phyloP scores from a whole-genome alignment of 2,888 invertebrate species.

The Lathronympha strigana region DNA sequence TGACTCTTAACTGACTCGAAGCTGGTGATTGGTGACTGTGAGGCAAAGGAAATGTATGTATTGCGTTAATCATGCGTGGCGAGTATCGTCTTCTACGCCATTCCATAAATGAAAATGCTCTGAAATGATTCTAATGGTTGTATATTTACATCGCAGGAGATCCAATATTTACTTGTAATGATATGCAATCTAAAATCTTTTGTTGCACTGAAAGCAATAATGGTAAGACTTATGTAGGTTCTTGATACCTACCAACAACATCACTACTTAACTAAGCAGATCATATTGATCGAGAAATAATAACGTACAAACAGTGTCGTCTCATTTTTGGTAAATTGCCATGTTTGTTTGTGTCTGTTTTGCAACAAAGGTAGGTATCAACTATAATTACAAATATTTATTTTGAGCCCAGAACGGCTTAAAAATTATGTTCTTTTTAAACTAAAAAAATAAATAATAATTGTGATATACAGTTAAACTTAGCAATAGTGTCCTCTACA shows the following conservation, averaged over 20 bases:
- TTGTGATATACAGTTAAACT: slow-evolving; percentile 53
- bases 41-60: no score
- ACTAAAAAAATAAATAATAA: slow-evolving; percentile 63
- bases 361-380: slow-evolving; percentile 54
- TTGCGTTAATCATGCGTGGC: no score
- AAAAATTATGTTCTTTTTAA: slow-evolving; percentile 49
- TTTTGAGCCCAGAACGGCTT: slow-evolving; percentile 68
- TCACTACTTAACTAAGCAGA: slow-evolving; percentile 67
- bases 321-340: slow-evolving; percentile 58
- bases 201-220: slow-evolving; percentile 57
- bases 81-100: background rate
- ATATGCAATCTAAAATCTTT: slow-evolving; percentile 57
- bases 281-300: slow-evolving; percentile 58
- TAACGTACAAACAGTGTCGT: slow-evolving; percentile 52
- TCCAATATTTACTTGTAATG: slow-evolving; percentile 43
- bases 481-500: slow-evolving; percentile 43
- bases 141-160: slow-evolving; percentile 32
- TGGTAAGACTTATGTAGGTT: slow-evolving; percentile 52
- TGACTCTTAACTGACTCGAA: background rate
- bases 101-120: background rate
- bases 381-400: slow-evolving; percentile 46
- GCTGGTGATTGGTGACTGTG: background rate
- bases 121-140: background rate
- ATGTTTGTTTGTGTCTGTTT: slow-evolving; percentile 1
- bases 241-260: slow-evolving; percentile 58